Conservation (phyloP, 2,797 vertebrate species). For the Hyperoplus immaculatus region DNA sequence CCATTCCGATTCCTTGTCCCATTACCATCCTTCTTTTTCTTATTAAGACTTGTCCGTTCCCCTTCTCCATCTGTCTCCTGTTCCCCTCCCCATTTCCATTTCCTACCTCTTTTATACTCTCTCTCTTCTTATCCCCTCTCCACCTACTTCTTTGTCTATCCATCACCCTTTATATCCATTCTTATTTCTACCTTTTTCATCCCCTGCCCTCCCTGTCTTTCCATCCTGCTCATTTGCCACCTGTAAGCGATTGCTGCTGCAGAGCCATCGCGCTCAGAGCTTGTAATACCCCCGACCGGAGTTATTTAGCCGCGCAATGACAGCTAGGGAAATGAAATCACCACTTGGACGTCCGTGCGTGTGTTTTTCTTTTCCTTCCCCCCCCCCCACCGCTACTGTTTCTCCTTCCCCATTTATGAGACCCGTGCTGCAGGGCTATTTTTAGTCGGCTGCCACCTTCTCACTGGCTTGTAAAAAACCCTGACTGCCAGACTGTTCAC, state of each 20-base stretch:
- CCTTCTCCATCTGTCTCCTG: constrained; percentile 14
- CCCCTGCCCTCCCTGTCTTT: constrained; percentile 33
- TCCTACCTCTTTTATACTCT: constrained; percentile 11
- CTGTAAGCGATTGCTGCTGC: constrained; percentile 70
- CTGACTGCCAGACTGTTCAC: constrained; percentile 64
- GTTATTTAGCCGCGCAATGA: constrained; percentile 79
- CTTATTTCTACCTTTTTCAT: constrained; percentile 44
- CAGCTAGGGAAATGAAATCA: constrained; percentile 83
- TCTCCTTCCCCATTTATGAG: constrained; percentile 72
- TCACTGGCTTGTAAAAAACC: constrained; percentile 67
- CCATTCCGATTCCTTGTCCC: constrained; percentile 37
- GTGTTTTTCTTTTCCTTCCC: constrained; percentile 66
- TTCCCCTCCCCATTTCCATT: constrained; percentile 28
- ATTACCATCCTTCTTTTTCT: constrained; percentile 65
- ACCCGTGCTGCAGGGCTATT: constrained; percentile 76
- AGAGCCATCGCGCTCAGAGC: constrained; percentile 53
- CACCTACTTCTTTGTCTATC: constrained; percentile 29
- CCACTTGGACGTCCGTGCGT: constrained; percentile 56
- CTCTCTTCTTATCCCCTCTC: not conserved
- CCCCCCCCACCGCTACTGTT: constrained; percentile 59
- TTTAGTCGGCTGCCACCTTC: constrained; percentile 75
- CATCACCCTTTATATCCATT: constrained; percentile 46
- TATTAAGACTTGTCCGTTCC: constrained; percentile 47
- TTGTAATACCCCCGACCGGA: constrained; percentile 77
- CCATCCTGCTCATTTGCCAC: constrained; percentile 72